phyloP scores from a whole-genome alignment of 2,797 vertebrate species.

The Neosilurus hyrtlii region DNA sequence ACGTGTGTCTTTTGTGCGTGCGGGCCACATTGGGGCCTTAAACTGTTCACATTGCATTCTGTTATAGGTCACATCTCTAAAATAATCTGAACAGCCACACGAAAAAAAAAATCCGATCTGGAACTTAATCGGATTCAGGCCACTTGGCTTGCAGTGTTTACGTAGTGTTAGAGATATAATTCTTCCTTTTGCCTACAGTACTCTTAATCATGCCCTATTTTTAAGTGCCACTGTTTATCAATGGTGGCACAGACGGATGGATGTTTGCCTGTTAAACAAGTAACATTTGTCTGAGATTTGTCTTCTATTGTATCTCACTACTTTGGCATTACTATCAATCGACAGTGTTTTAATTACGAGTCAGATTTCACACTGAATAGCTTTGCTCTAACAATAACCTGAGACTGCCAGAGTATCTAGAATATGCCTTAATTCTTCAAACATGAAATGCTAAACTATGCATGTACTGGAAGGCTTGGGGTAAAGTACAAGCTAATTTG shows the following conservation, averaged over 20 bases:
- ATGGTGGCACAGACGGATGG: background rate
- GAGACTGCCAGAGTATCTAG: slow-evolving; percentile 1
- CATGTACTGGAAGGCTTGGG: background rate
- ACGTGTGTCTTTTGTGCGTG: no score
- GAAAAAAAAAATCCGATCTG: no score
- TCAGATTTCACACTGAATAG: slow-evolving; percentile 3
- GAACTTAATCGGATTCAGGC: no score
- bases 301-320: background rate
- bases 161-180: background rate
- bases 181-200: slow-evolving; percentile 15
- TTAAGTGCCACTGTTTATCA: slow-evolving; percentile 8
- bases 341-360: slow-evolving; percentile 24
- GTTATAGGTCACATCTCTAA: no score
- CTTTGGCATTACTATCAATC: background rate
- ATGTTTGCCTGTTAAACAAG: background rate
- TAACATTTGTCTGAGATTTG: background rate
- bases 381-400: slow-evolving; percentile 18
- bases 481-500: slow-evolving; percentile 23
- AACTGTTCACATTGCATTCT: no score
- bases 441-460: slow-evolving; percentile 39
- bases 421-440: slow-evolving; percentile 21
- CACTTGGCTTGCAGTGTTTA: no score
- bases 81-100: no score
- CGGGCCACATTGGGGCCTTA: no score
- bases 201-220: background rate